These are phyloP conservation scores for Galago senegalensis DNA, from an alignment of 2,797 vertebrate species.

Conservation along the genomic window DNA sequence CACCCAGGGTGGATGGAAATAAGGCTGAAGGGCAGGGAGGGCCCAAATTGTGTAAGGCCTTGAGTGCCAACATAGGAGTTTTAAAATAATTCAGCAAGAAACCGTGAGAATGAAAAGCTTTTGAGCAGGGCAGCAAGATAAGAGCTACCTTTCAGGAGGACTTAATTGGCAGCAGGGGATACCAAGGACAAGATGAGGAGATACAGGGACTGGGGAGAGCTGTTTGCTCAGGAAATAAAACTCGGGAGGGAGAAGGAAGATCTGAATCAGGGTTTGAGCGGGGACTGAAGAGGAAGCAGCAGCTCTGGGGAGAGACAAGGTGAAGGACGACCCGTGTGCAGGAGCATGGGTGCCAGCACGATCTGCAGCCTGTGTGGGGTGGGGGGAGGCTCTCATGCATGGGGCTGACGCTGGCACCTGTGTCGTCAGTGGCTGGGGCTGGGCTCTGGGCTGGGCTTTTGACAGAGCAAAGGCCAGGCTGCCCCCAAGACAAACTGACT, in stretches of 20 bases:
- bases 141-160: not conserved
- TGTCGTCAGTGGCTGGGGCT: not conserved
- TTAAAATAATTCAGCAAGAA: not conserved
- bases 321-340: not conserved
- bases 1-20: fast-evolving
- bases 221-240: not conserved
- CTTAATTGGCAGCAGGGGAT: not conserved
- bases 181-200: not conserved
- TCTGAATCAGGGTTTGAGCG: not conserved
- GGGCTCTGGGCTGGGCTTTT: not conserved
- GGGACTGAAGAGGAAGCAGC: not conserved
- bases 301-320: not conserved
- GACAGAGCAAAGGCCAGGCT: not conserved
- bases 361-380: fast-evolving
- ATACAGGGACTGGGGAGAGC: not conserved
- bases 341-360: not conserved
- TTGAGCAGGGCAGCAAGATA: not conserved
- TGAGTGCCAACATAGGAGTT: not conserved
- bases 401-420: fast-evolving
- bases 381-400: not conserved
- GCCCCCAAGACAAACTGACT: not conserved
- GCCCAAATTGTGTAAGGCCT: not conserved
- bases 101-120: slow-evolving; percentile 5
- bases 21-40: not conserved
- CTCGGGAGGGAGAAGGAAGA: not conserved